Percentiles rank a stretch among this genome's conserved stretches.
Conservation (phyloP, 2,888 invertebrate genomes). For the Rutpela maculata region DNA sequence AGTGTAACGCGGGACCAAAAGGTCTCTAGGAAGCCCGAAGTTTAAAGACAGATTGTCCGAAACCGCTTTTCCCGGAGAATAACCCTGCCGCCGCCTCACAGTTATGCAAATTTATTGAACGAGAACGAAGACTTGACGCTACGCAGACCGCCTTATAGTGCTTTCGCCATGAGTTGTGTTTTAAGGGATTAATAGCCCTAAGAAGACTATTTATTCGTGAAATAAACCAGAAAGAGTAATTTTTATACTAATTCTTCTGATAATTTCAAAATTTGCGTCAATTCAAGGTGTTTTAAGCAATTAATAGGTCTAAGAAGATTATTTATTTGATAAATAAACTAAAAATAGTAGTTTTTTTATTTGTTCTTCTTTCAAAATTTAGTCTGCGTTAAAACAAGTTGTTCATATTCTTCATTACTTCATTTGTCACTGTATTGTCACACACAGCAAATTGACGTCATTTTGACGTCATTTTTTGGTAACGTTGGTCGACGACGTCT, state of each 20-base stretch:
- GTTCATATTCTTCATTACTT: too few species aligned
- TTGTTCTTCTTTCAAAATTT: too few species aligned
- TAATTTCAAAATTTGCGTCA: constrained; percentile 23
- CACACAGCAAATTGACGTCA: too few species aligned
- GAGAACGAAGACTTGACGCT: constrained; percentile 27
- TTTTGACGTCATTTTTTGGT: too few species aligned
- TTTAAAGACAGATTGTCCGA: constrained; percentile 46
- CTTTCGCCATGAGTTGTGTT: constrained; percentile 35
- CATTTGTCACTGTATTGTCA: too few species aligned
- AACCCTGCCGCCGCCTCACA: constrained; percentile 27
- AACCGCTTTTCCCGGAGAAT: constrained; percentile 34
- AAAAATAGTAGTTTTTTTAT: too few species aligned
- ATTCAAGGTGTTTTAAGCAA: too few species aligned
- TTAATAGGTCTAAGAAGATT: too few species aligned
- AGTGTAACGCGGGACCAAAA: constrained; percentile 22
- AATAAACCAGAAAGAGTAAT: constrained; percentile 37
- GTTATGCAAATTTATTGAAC: constrained; percentile 43
- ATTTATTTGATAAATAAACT: too few species aligned
- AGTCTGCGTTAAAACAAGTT: constrained; percentile 21
- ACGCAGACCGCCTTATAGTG: constrained; percentile 23
- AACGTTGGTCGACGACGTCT: too few species aligned
- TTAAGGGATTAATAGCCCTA: constrained; percentile 39
- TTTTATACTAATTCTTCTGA: constrained; percentile 28
- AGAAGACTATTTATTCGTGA: constrained; percentile 44
- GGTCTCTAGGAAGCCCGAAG: constrained; percentile 24